Percentiles rank a stretch among this genome's conserved stretches.
Evolutionary conservation across 2,797 vertebrate genomes (phyloP).

Genomic region (Gadopsis bispinosus): DNA sequence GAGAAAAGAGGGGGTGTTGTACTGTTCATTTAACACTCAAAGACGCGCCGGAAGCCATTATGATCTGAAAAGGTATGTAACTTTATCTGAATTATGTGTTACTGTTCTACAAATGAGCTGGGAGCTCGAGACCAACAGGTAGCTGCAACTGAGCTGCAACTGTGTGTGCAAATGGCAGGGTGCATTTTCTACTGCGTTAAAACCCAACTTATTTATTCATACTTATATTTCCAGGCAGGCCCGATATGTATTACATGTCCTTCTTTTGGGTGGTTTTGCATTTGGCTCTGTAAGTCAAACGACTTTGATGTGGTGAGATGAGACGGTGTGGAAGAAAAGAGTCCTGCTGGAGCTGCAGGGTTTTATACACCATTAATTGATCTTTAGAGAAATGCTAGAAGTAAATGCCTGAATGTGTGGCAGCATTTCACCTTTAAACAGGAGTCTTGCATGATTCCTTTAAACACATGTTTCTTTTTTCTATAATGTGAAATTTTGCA

Average conservation of each 20-base stretch:
- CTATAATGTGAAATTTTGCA: not conserved
- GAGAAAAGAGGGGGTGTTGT: conserved; percentile 74
- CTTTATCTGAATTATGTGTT: conserved; percentile 52
- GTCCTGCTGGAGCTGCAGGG: not conserved
- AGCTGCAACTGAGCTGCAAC: conserved; percentile 21
- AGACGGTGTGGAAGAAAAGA: conserved; percentile 23
- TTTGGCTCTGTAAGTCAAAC: not conserved
- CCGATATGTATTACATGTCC: not conserved
- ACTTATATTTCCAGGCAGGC: not conserved
- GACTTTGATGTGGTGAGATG: not conserved
- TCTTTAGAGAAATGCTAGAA: conserved; percentile 10
- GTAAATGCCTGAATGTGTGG: not conserved
- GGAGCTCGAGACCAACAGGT: conserved; percentile 68
- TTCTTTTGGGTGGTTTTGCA: not conserved
- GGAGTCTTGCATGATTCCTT: not conserved
- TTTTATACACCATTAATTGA: not conserved
- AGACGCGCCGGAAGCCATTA: conserved; percentile 72
- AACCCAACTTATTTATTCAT: not conserved
- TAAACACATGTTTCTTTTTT: not conserved
- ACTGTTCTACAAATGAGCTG: conserved; percentile 26
- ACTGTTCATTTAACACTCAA: conserved; percentile 71
- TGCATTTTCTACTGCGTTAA: not conserved
- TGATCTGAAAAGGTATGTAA: conserved; percentile 81
- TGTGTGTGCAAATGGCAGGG: conserved; percentile 1
- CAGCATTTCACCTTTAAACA: not conserved